Conservation (phyloP, 2,113 vertebrate species). For the Mionectes macconnelli region DNA sequence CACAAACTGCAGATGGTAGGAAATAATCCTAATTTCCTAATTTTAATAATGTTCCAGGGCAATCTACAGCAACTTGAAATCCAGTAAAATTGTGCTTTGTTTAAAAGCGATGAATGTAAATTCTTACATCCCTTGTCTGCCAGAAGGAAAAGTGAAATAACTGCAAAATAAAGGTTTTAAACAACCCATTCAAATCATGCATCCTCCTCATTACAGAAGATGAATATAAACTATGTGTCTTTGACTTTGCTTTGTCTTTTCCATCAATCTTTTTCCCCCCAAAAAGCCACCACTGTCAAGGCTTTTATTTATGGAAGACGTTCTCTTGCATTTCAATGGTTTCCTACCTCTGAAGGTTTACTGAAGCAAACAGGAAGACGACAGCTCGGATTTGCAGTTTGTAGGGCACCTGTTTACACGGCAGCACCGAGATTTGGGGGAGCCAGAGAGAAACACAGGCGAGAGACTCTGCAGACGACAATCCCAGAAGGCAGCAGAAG, state of each 20-base stretch:
- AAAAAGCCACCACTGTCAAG: not conserved
- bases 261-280: not conserved
- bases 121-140: not conserved
- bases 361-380: not conserved
- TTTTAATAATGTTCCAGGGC: not conserved
- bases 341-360: not conserved
- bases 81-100: not conserved
- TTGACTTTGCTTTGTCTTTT: slow-evolving; percentile 32
- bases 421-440: not conserved
- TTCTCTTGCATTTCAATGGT: not conserved
- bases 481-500: not conserved
- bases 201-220: slow-evolving; percentile 7
- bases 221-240: not conserved
- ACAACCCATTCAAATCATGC: not conserved
- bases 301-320: not conserved
- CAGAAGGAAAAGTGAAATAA: not conserved
- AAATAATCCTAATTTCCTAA: not conserved
- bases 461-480: not conserved
- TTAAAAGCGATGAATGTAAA: not conserved
- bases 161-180: not conserved
- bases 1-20: not conserved
- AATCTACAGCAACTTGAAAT: not conserved
- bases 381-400: not conserved
- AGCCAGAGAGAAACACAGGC: not conserved
- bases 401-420: not conserved